Evolutionary conservation across 2,797 vertebrate genomes (phyloP), one percentile per base, ranked within the genome.

Genomic region (Nasua narica): DNA sequence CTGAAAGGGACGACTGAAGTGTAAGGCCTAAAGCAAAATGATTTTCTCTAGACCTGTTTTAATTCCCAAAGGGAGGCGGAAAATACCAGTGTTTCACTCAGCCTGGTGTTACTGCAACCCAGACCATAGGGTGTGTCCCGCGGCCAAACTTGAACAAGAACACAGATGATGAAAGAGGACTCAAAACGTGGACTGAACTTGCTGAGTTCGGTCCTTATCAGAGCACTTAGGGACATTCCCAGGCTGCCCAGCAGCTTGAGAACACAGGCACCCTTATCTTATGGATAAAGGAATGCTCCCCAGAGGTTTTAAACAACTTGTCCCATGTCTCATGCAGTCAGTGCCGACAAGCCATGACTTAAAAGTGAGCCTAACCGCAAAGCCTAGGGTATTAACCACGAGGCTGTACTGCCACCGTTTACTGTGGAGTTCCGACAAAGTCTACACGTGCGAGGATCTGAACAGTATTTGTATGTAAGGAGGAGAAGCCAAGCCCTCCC

Each of bases 11-110:
- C 3, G n/a, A 19, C 70, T 25, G 48, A 62, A 82, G 37, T 65
- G 58, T 76, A 70, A 62, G 46, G 25, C 37, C 79, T 48, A 87
- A 94, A 95, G 79, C 62, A 50, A 94, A 88, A 54, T 21, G 29
- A 87, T 11, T 86, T 96, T 87, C 56, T 76, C 72, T 67, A 92
- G 89, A 79, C 27, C 19, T 83, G 32, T 84, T 79, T 81, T 90
- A 93, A 67, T 37, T 69, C 10, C 7, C n/a, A 74, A 87, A 79
- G 29, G 46, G 32, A 94, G 46, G 18, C 67, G 84, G 19, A 92
- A 95, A 85, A 91, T 19, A 81, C 10, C 35, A 86, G 15, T 37
- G 54, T 74, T 69, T 67, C n/a, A 67, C 67, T 87, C 87, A 69
- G n/a, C 11, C 37, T 65, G 21, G 46, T 27, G n/a, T 35, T 69